phyloP scores from a whole-genome alignment of 2,113 vertebrate species.

The Pogonocichla stellata region DNA sequence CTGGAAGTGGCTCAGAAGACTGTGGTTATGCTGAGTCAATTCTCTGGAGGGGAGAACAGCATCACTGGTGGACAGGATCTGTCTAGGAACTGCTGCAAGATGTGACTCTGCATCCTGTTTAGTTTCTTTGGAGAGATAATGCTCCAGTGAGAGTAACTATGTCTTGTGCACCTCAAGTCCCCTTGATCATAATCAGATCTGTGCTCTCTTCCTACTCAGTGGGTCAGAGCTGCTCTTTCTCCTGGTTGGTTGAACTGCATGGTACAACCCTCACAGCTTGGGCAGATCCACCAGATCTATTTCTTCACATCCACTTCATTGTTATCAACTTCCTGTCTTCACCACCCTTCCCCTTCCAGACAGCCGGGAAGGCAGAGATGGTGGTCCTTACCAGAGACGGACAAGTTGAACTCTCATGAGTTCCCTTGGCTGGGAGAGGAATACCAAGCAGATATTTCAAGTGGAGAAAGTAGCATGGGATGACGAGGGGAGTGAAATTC shows the following conservation, averaged over 20 bases:
- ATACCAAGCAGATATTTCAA: not conserved
- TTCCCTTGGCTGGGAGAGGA: not conserved
- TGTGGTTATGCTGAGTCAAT: not conserved
- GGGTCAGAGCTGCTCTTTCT: not conserved
- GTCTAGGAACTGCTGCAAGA: not conserved
- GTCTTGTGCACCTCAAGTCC: not conserved
- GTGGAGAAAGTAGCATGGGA: not conserved
- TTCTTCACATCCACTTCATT: not conserved
- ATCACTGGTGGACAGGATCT: not conserved
- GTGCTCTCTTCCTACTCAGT: not conserved
- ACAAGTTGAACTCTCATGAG: not conserved
- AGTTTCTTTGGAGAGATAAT: not conserved
- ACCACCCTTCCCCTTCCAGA: not conserved
- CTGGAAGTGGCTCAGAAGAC: not conserved
- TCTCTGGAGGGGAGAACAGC: not conserved
- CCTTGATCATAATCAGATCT: not conserved
- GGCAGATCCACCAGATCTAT: not conserved
- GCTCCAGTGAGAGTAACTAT: not conserved
- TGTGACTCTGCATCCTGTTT: not conserved
- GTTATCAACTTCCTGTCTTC: not conserved
- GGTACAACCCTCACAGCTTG: not conserved
- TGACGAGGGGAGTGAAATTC: accelerated
- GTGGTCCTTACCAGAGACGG: not conserved
- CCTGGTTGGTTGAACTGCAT: not conserved
- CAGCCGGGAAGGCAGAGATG: not conserved